Conservation (phyloP, 2,797 vertebrate genomes). For the Pachyuromys duprasi region DNA sequence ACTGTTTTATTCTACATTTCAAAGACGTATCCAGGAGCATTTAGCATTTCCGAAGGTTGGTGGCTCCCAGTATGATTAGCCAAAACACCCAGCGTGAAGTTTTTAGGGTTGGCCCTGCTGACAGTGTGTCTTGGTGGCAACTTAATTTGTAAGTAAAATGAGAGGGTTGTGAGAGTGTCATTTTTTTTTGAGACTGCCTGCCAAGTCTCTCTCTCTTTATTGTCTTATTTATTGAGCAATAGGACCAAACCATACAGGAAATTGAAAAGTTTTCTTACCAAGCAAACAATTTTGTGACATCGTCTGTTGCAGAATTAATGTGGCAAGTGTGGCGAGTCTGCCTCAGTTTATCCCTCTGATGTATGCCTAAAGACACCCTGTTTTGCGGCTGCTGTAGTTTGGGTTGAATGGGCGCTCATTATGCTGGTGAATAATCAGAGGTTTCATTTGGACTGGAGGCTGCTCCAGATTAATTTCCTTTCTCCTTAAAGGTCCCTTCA, state of each 20-base stretch:
- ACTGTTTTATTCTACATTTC: conserved; percentile 58
- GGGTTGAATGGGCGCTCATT: neutral
- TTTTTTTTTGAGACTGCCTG: conserved; percentile 39
- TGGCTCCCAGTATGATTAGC: conserved; percentile 5
- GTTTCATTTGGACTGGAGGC: neutral
- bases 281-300: neutral
- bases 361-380: neutral
- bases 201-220: neutral
- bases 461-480: neutral
- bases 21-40: neutral
- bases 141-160: conserved; percentile 70
- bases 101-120: neutral
- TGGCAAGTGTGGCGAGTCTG: neutral
- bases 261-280: conserved; percentile 26
- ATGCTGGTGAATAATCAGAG: neutral
- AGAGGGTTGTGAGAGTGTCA: neutral
- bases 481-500: neutral
- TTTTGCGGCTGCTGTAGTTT: neutral
- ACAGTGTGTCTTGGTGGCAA: conserved; percentile 37
- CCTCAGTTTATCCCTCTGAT: neutral
- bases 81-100: neutral
- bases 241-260: neutral
- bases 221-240: neutral
- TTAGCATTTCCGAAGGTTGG: conserved; percentile 17
- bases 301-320: neutral